Evolutionary conservation across 2,113 vertebrate genomes (phyloP).

Genomic region (Poecile atricapillus): DNA sequence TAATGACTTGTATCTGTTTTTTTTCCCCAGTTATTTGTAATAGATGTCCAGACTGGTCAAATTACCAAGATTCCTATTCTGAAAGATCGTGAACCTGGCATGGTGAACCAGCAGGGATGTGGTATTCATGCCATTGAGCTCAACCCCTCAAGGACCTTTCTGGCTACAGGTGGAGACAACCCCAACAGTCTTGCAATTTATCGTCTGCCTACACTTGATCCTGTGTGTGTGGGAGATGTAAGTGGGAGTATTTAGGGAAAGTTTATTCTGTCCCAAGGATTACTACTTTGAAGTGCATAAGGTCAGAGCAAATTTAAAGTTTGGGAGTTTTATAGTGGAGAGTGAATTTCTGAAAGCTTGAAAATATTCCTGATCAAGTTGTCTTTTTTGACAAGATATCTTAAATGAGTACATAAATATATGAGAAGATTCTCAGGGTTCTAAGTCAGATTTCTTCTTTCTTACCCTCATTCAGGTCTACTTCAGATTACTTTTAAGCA

Average conservation of each 20-base stretch:
- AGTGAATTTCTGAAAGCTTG: neutral
- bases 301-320: neutral
- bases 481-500: neutral
- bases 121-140: conserved; percentile 97
- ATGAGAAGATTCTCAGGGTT: neutral
- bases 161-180: conserved; percentile 96
- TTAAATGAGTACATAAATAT: neutral
- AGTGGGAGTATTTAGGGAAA: conserved; percentile 60
- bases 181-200: conserved; percentile 97
- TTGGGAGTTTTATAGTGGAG: neutral
- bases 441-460: neutral
- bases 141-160: conserved; percentile 88
- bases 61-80: conserved; percentile 97
- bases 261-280: neutral
- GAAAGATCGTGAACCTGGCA: conserved; percentile 84
- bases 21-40: conserved; percentile 87
- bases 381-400: neutral
- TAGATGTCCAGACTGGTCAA: conserved; percentile 90
- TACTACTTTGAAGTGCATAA: neutral
- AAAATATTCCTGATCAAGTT: neutral
- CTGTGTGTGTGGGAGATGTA: conserved; percentile 97
- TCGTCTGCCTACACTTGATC: conserved; percentile 91
- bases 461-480: neutral
- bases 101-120: conserved; percentile 89
- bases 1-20: neutral